Evolutionary conservation across 2,888 invertebrate species (phyloP), one percentile per base, ranked within the genome.

Genomic region (Cephus runcator): DNA sequence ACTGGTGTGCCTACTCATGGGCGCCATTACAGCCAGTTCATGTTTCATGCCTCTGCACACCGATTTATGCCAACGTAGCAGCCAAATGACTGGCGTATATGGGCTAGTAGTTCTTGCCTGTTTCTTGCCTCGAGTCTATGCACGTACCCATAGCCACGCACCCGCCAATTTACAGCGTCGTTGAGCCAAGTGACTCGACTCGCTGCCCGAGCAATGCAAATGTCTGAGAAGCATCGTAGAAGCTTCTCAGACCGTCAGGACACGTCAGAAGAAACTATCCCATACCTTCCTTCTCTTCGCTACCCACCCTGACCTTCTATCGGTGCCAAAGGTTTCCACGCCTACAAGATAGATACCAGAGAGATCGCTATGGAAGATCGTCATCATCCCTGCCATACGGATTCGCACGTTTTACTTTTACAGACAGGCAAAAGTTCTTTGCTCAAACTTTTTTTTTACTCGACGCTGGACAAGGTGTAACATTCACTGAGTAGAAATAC

Each of bases 31-130:
- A 34, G 34, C 31, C 71, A 71, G 71, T 71, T 31, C 71, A 71
- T 71, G 71, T 34, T 71, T 71, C 71, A 33, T 71, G 71, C 71
- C 71, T 34, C 71, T 71, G 71, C 71, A 33, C 71, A 34, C 33
- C 71, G 34, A 71, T 71, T 71, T 71, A 34, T 71, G 71, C 33
- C 71, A 71, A 71, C 71, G 71, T 71, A 71, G 15, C 33, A 30
- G 71, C 71, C 33, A 34, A 71, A 71, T 71, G 71, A 71, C 34
- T 71, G 71, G 34, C 71, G 71, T 71, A 71, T 71, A 34, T 71
- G 71, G 71, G 71, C 33, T 71, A 71, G 71, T 71, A 71, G 71
- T 71, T 71, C 71, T 71, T 34, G 71, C 71, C 31, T 12, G 31
- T 71, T 71, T 71, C 71, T 71, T 71, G 71, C 33, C 12, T 56